Conservation (phyloP, 2,113 vertebrate genomes). For the Andinoacara biseriatus region DNA sequence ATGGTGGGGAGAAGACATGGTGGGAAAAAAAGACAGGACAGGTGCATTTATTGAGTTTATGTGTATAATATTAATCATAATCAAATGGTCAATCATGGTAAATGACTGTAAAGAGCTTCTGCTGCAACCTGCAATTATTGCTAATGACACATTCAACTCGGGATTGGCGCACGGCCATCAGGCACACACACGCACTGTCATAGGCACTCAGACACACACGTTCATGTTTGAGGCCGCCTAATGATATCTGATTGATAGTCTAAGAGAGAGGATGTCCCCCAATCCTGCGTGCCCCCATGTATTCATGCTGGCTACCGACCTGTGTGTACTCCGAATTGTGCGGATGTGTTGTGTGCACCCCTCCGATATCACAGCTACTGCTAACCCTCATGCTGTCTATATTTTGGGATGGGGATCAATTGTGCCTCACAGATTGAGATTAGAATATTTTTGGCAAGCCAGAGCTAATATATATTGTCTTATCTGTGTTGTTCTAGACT, state of each 20-base stretch:
- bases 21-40: background rate
- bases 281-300: slow-evolving; percentile 6
- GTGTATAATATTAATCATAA: slow-evolving; percentile 50
- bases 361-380: slow-evolving; percentile 36
- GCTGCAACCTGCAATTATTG: slow-evolving; percentile 63
- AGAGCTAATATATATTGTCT: background rate
- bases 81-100: slow-evolving; percentile 56
- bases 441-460: background rate
- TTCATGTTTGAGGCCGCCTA: slow-evolving; percentile 28
- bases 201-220: slow-evolving; percentile 1
- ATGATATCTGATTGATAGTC: slow-evolving; percentile 63
- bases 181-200: slow-evolving; percentile 16
- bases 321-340: slow-evolving; percentile 8
- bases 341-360: background rate
- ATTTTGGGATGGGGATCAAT: slow-evolving; percentile 23
- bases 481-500: background rate
- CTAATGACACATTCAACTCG: slow-evolving; percentile 66
- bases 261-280: slow-evolving; percentile 44
- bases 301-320: background rate
- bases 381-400: slow-evolving; percentile 22
- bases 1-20: background rate
- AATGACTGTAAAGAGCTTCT: slow-evolving; percentile 57
- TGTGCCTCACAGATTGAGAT: slow-evolving; percentile 31
- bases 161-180: slow-evolving; percentile 30
- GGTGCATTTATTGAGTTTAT: slow-evolving; percentile 3